Base-by-base conservation (phyloP, 2,797 vertebrate species). In the Hirundo rustica region DNA sequence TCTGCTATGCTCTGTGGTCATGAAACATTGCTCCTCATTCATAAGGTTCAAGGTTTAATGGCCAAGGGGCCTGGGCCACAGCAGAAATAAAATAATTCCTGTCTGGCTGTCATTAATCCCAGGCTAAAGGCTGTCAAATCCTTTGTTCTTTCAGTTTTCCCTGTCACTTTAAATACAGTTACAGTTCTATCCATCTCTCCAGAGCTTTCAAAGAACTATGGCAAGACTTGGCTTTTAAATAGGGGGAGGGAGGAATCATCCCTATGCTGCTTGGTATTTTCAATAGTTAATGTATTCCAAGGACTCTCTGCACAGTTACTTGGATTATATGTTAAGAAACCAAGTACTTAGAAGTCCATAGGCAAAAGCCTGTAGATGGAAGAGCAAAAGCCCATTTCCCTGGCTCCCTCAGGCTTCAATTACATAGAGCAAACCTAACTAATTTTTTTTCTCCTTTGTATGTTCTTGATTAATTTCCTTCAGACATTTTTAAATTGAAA, bases 401-500 rank as follows among this genome's bases (percentile, higher is more conserved):
- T 53, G 61, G 53, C 88, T 90, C 88, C 89, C 89, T 29, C 21
- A 30, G 85, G 92, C 83, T 73, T 88, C 90, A 96, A 94, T 95
- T 83, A 89, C 42, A 92, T 9, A 65, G 68, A 73, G 55, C 50
- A 75, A 78, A 80, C 62, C 67, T 55, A 47, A 29, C 47, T 55
- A 13, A 12, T 55, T 85, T 93, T 94, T 94, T 65, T 65, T 21
- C 64, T 71, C 64, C 64, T 92, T 80, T 89, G 32, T 81, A 77
- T 54, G n/a, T 78, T 92, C 95, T 86, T 89, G 80, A 95, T 90
- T 89, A 73, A 92, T 85, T 92, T 95, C 75, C 81, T 77, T 93
- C 54, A 88, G 77, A 95, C 64, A 65, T 78, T 92, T 94, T 86
- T 53, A 72, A 96, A 87, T 68, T 13, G 77, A 82, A 95, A 95